A percentile compares a stretch with the other conserved stretches of the same genome.
These are phyloP conservation scores for Spea bombifrons DNA, from an alignment of 2,113 vertebrate genomes.

Conservation along the genomic window DNA sequence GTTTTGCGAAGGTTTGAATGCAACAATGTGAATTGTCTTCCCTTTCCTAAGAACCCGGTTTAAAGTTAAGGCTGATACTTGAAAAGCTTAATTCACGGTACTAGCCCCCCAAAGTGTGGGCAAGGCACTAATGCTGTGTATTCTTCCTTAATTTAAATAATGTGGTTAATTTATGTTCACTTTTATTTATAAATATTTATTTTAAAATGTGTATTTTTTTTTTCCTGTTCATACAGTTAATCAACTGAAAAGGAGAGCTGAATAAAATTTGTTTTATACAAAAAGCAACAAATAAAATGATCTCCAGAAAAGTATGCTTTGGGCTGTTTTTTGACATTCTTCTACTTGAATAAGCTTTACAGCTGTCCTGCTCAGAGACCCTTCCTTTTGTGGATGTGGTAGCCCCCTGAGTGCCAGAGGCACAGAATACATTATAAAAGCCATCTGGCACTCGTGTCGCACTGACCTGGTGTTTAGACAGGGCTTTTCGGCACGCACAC, in stretches of 20 bases:
- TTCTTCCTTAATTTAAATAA: conserved; percentile 8
- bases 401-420: no score
- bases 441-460: no score
- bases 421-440: no score
- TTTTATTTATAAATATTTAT: conserved; percentile 48
- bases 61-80: conserved; percentile 23
- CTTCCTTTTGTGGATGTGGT: no score
- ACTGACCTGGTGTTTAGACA: no score
- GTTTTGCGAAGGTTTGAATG: not conserved
- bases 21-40: not conserved
- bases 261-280: conserved; percentile 29
- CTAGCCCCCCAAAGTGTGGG: not conserved
- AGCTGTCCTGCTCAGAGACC: no score
- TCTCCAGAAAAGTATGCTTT: not conserved
- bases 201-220: conserved; percentile 31
- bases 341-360: no score
- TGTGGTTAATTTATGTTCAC: conserved; percentile 24
- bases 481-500: no score
- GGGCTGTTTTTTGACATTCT: no score
- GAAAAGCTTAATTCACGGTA: conserved; percentile 30
- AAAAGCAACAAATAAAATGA: conserved; percentile 8
- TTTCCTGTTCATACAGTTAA: not conserved
- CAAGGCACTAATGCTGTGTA: not conserved
- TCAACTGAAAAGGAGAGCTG: not conserved
- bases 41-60: not conserved